Conservation (phyloP, 2,888 invertebrate genomes). For the Geophilus truncorum region DNA sequence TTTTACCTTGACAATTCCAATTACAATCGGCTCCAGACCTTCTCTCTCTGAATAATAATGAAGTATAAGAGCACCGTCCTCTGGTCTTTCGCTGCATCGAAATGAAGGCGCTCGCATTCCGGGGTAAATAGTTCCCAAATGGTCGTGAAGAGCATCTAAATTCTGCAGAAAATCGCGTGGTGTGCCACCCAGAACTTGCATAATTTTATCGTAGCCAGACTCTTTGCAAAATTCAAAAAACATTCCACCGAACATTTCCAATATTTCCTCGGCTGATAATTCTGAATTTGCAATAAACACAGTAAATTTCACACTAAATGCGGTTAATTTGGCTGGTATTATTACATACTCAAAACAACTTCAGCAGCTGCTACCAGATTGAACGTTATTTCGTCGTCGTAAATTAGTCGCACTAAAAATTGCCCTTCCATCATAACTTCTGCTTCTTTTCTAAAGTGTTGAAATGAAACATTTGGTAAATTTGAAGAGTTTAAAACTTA, state of each 20-base stretch:
- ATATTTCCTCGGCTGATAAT: constrained; percentile 80
- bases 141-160: constrained; percentile 91
- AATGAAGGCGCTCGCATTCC: constrained; percentile 95
- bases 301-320: too few relatives aligned
- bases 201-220: constrained; percentile 92
- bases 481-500: too few relatives aligned
- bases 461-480: too few relatives aligned
- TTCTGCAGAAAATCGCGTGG: constrained; percentile 93
- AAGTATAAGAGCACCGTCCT: constrained; percentile 81
- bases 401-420: constrained; percentile 87
- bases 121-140: constrained; percentile 86
- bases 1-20: constrained; percentile 90
- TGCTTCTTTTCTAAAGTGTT: constrained; percentile 72
- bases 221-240: constrained; percentile 96
- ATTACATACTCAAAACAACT: constrained; percentile 74
- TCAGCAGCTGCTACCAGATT: constrained; percentile 88
- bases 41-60: constrained; percentile 96
- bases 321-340: too few relatives aligned
- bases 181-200: constrained; percentile 89
- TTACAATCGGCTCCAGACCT: constrained; percentile 90
- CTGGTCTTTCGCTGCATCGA: constrained; percentile 82
- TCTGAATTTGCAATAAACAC: constrained; percentile 56
- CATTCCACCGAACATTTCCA: constrained; percentile 87
- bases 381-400: constrained; percentile 92
- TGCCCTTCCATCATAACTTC: constrained; percentile 92